phyloP scores from a whole-genome alignment of 2,797 vertebrate species.

The Rhinella marina region DNA sequence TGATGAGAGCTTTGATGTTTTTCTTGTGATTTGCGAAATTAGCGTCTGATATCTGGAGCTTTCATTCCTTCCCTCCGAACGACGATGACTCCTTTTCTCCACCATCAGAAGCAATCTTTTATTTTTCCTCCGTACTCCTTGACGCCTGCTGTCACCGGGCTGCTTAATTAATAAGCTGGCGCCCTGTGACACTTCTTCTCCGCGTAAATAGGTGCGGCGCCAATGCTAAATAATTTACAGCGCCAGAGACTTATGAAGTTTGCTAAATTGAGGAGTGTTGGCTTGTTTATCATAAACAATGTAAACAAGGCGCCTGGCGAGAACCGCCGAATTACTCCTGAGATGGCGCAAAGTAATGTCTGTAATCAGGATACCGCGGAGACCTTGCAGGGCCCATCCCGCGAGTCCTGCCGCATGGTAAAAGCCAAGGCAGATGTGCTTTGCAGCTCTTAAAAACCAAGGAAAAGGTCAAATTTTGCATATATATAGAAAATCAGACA shows the following conservation, averaged over 20 bases:
- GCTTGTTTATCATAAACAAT: neutral
- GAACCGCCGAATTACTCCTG: neutral
- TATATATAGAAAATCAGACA: conserved; percentile 41
- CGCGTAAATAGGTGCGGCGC: conserved; percentile 31
- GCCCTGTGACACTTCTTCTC: conserved; percentile 8
- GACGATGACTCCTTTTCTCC: conserved; percentile 12
- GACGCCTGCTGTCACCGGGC: conserved; percentile 43
- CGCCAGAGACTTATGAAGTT: conserved; percentile 12
- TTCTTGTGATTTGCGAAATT: conserved; percentile 25
- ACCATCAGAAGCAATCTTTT: conserved; percentile 16
- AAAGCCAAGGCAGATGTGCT: neutral
- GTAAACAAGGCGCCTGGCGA: too few species aligned
- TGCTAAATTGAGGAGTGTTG: neutral
- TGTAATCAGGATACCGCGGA: conserved; percentile 17
- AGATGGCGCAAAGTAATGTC: conserved; percentile 21
- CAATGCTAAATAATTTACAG: conserved; percentile 43
- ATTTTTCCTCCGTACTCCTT: neutral
- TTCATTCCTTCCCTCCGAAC: conserved; percentile 13
- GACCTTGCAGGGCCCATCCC: neutral
- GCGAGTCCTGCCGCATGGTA: neutral
- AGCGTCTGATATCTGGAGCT: conserved; percentile 8
- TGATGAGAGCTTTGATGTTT: conserved; percentile 51
- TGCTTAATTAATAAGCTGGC: conserved; percentile 49
- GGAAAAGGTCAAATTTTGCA: conserved; percentile 56
- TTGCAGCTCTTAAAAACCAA: conserved; percentile 34